phyloP scores from a whole-genome alignment of 2,113 vertebrate genomes.

The Zapornia atra region DNA sequence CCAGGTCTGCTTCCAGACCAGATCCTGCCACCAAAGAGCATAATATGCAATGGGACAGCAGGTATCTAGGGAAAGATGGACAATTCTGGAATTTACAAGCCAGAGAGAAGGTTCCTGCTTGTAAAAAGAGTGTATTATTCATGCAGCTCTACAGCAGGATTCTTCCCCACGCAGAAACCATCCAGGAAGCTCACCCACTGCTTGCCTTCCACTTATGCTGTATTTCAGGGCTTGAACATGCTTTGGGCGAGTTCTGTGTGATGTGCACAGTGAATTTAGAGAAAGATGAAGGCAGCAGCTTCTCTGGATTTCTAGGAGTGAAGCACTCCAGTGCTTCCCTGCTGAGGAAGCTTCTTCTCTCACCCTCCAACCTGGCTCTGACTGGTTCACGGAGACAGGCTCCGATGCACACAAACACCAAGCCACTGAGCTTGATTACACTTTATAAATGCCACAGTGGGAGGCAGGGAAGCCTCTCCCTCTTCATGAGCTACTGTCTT shows the following conservation, averaged over 20 bases:
- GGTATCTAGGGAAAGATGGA: background rate
- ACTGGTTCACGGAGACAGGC: background rate
- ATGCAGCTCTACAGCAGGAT: background rate
- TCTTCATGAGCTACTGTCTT: background rate
- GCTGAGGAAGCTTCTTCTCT: background rate
- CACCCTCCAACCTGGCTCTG: background rate
- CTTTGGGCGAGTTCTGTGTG: background rate
- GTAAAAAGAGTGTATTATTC: background rate
- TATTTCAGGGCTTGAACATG: background rate
- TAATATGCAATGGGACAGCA: background rate
- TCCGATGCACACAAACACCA: background rate
- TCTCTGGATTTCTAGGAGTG: background rate
- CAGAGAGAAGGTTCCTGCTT: background rate
- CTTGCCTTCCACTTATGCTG: background rate
- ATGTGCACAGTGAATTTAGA: background rate
- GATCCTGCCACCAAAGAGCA: background rate
- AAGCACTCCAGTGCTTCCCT: background rate
- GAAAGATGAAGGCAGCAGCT: background rate
- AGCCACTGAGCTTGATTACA: background rate
- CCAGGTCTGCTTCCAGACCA: background rate
- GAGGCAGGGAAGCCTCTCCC: background rate
- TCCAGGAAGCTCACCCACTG: background rate
- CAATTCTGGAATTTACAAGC: background rate
- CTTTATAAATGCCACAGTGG: background rate
- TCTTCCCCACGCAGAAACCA: background rate